Conservation (phyloP, 2,113 vertebrate genomes). For the Miniopterus natalensis region DNA sequence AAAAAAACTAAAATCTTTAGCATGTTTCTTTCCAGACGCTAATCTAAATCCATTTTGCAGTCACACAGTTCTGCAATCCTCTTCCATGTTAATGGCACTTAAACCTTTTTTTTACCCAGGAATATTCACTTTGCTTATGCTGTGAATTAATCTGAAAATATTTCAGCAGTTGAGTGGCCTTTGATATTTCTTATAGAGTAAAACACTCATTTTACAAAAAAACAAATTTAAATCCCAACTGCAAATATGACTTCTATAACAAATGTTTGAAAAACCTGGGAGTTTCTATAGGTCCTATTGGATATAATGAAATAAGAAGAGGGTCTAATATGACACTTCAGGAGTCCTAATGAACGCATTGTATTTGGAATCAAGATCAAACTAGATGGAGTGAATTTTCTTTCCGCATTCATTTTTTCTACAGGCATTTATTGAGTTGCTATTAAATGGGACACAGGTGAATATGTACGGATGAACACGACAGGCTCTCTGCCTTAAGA, state of each 20-base stretch:
- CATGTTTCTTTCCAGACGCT: background rate
- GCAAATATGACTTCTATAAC: background rate
- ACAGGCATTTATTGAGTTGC: background rate
- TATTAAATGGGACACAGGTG: background rate
- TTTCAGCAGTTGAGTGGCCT: background rate
- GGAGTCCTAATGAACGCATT: background rate
- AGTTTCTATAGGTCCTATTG: background rate
- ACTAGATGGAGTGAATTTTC: background rate
- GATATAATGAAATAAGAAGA: background rate
- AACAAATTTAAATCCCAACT: background rate
- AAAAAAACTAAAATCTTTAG: background rate
- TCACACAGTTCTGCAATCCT: background rate
- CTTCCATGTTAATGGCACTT: background rate
- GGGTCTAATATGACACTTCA: background rate
- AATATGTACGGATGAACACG: background rate
- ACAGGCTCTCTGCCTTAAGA: background rate
- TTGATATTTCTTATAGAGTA: background rate
- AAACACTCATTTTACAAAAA: conserved; percentile 7
- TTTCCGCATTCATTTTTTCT: background rate
- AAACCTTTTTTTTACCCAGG: background rate
- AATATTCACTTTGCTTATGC: background rate
- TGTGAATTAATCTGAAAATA: conserved; percentile 24
- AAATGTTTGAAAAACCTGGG: background rate
- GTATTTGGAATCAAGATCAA: background rate
- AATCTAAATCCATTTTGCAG: background rate